A percentile compares a stretch with the other conserved stretches of the same genome.
phyloP scores from a whole-genome alignment of 2,113 vertebrate species.

The Boleophthalmus pectinirostris region DNA sequence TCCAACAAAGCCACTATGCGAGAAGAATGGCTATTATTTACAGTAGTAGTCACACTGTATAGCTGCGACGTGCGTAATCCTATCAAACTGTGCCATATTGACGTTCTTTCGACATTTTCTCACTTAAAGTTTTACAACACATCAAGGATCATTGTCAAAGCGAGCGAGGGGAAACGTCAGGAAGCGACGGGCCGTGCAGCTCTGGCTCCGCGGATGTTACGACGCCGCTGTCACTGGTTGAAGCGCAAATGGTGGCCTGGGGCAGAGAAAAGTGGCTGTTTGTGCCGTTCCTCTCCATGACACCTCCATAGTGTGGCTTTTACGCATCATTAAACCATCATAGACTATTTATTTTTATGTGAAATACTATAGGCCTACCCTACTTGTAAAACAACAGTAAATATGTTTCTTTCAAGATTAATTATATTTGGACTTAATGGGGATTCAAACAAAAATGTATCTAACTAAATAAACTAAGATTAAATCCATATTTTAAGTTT shows the following conservation, averaged over 20 bases:
- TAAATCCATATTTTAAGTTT: too few species aligned
- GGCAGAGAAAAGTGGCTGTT: neutral
- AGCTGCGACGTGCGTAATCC: neutral
- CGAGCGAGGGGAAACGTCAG: neutral
- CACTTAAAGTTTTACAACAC: slow-evolving; percentile 9
- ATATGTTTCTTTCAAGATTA: neutral
- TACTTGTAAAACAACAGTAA: neutral
- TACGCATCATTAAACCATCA: neutral
- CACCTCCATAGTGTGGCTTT: neutral
- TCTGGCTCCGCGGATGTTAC: slow-evolving; percentile 1
- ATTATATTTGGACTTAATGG: too few species aligned
- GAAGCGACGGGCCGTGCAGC: neutral
- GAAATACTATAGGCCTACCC: neutral
- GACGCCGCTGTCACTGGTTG: neutral
- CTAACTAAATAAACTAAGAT: too few species aligned
- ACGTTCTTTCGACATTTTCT: slow-evolving; percentile 3
- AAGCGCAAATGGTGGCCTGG: neutral
- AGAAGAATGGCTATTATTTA: slow-evolving; percentile 2
- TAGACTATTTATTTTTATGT: neutral
- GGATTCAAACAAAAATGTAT: too few species aligned
- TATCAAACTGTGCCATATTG: slow-evolving; percentile 3
- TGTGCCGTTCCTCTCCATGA: neutral
- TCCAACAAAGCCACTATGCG: neutral
- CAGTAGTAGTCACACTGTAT: neutral
- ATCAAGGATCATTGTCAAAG: neutral